Evolutionary conservation across 2,113 vertebrate species (phyloP), one percentile per base, ranked within the genome.

Genomic region (Lichenostomus cassidix): DNA sequence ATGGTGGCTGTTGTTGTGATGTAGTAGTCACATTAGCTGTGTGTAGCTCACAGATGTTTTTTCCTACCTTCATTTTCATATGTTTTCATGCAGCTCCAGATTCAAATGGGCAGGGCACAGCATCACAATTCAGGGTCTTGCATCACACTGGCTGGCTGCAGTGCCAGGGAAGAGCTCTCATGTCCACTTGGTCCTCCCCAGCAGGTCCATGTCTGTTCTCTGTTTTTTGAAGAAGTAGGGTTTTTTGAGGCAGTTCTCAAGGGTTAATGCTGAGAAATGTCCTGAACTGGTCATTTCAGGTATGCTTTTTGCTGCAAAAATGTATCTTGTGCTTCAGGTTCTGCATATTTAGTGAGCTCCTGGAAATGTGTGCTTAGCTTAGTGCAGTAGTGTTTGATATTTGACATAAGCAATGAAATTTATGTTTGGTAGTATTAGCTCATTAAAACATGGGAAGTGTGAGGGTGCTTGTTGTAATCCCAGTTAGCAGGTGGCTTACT

Each of bases 361-460:
- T 76, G 69, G 39, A 62, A 74, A 44, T 39, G 58, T 62, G 41
- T 75, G 60, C 71, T 88, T 70, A 67, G 50, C 67, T 94, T 74
- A 39, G 52, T 79, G 78, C 64, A 5, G 42, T 69, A 25, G 42
- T 64, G n/a, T 77, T 83, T 85, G 68, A 65, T 90, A 87, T 90
- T 75, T 78, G 87, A 79, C 2, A 7, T 47, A 55, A 85, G 50
- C 74, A 47, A 0, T 63, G 12, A 47, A 67, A 52, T 44, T 76
- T 77, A 41, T 22, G 21, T 83, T 92, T 91, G 87, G 68, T 58
- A 89, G 50, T 88, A 84, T 83, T 94, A 92, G 78, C 53, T 89
- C 81, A 78, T 91, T 93, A 88, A 76, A 87, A 65, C 17, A 28
- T 31, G 31, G 60, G 68, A 90, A 80, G 23, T 86, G 56, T 6